Evolutionary conservation across 2,797 vertebrate species (phyloP), one percentile per base, ranked within the genome.

Genomic region (Mormyrus proboscirostris): DNA sequence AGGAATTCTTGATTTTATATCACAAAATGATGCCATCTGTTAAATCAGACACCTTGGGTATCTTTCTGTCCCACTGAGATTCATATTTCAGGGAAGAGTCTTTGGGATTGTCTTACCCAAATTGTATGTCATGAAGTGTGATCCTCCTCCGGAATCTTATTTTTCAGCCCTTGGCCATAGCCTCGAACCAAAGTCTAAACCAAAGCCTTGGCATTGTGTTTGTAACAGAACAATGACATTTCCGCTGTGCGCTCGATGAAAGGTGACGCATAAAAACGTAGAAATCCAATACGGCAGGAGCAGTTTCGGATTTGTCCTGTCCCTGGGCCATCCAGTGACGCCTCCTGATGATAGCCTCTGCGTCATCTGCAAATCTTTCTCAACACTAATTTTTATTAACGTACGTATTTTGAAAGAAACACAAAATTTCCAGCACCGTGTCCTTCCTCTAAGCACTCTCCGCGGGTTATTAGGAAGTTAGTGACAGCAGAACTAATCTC

Each of bases 221-320:
- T 82, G 84, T 59, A 88, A 25, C 65, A 89, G 89, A 90, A 90
- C 86, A 90, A 90, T 89, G 85, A 53, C 4, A 86, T 91, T 91
- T 91, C 91, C 90, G 86, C 89, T 89, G 16, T 90, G 79, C 50
- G 69, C 14, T 51, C 82, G 41, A 88, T 84, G 88, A 89, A 86
- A 88, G 89, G 62, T 69, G 88, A 90, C 19, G 89, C 90, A 87
- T 29, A 88, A 51, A 89, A 41, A 85, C 59, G 38, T 51, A 88
- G 89, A 89, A 92, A 91, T 76, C 38, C 89, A 87, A 92, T 87
- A 62, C 16, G 41, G 57, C 59, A 29, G 51, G 86, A 49, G 65
- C 38, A 22, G 49, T 53, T 84, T 12, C 41, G 88, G 65, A 87
- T 90, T 88, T 69, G 82, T 33, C 79, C 88, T 88, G 79, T 86